Base-by-base conservation (phyloP, 2,797 vertebrate genomes). In the Iguana delicatissima region DNA sequence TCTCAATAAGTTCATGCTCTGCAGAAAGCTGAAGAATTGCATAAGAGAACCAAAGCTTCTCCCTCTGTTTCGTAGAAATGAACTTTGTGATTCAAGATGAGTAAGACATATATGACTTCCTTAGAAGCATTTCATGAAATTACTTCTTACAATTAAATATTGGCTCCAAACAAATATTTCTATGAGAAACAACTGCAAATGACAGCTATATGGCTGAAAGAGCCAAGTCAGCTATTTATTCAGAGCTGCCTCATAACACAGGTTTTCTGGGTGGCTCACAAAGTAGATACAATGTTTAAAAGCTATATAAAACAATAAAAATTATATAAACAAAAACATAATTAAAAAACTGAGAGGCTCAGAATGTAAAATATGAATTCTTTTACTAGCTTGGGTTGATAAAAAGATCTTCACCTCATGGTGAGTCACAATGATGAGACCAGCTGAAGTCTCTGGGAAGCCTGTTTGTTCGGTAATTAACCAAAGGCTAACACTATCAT, bases 11-110 rank as follows among this genome's bases (percentile, higher is more conserved):
- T 67, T 89, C 62, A 88, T 90, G 91, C 76, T 80, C 88, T 52
- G 32, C 29, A 76, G 52, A 91, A 93, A 95, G 92, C 32, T 29
- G 90, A 95, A 87, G 72, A 46, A 88, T 59, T 83, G 46, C 76
- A 38, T 20, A 46, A 72, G 18, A 92, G 79, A 93, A 92, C 86
- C 79, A 93, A 94, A 83, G 55, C 57, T 57, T 87, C 57, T 79
- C 29, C 79, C 14, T 82, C 14, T 22, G 42, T 77, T 5, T 12
- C 89, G 69, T 77, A 74, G 81, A 55, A 86, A 76, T 86, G 59
- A 90, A 84, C 64, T 89, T 38, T 57, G 90, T 90, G 86, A 91
- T 72, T 67, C 20, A 88, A 42, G 29, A 84, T 89, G 80, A 92
- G 52, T 93, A 81, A 55, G 13, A 79, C 38, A 46, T 26, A 87